Conservation (phyloP, 2,888 invertebrate genomes). For the Busseola fusca region DNA sequence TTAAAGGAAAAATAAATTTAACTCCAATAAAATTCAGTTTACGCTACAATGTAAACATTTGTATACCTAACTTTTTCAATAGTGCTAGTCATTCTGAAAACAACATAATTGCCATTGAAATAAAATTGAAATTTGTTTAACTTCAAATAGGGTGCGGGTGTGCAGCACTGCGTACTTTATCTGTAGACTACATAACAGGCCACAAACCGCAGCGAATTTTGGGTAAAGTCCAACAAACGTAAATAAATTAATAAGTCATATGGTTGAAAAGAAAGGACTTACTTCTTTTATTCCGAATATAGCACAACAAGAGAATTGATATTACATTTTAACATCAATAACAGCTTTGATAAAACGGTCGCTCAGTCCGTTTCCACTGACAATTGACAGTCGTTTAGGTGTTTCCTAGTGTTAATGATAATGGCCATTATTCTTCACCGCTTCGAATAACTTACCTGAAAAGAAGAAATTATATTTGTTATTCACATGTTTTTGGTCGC, state of each 20-base stretch:
- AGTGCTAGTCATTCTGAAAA: too few relatives aligned
- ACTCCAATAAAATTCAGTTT: too few relatives aligned
- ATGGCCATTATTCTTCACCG: neutral
- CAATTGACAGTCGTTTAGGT: neutral
- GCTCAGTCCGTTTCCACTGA: neutral
- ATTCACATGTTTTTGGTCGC: neutral
- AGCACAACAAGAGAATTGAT: neutral
- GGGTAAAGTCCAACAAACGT: slow-evolving; percentile 37
- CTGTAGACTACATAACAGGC: slow-evolving; percentile 13
- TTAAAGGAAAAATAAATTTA: too few relatives aligned
- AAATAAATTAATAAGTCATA: slow-evolving; percentile 17
- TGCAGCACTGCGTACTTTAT: too few relatives aligned
- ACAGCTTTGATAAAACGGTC: neutral
- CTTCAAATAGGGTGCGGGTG: too few relatives aligned
- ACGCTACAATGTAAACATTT: too few relatives aligned
- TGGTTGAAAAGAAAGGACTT: slow-evolving; percentile 20
- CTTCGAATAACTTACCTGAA: neutral
- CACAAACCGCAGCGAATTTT: slow-evolving; percentile 33
- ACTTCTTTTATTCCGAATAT: slow-evolving; percentile 14
- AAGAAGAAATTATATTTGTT: neutral
- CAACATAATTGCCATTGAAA: too few relatives aligned
- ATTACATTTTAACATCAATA: neutral
- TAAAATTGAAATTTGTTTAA: too few relatives aligned
- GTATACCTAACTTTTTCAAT: too few relatives aligned
- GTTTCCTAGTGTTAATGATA: neutral